Percentiles rank a stretch among this genome's conserved stretches.
These are phyloP conservation scores for Yponomeuta sedellus DNA, from an alignment of 2,888 invertebrate species.

Conservation along the genomic window DNA sequence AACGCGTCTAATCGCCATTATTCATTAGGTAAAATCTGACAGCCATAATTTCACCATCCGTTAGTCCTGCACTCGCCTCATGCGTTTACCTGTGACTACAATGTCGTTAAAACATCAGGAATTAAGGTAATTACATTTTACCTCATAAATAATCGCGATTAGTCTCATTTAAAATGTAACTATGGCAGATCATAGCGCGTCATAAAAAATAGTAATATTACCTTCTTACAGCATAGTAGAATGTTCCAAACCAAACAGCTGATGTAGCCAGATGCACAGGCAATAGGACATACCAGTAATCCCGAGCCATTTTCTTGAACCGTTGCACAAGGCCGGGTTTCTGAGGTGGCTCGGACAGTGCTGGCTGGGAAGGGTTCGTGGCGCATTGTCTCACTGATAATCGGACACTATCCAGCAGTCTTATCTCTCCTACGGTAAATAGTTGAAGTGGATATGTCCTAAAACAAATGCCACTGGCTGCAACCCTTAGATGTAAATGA, in stretches of 20 bases:
- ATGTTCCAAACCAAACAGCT: slow-evolving; percentile 89
- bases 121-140: no score
- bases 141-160: no score
- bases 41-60: no score
- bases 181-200: no score
- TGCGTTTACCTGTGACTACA: no score
- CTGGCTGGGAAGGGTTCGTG: slow-evolving; percentile 28
- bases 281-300: slow-evolving; percentile 97
- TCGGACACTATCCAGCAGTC: slow-evolving; percentile 24
- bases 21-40: no score
- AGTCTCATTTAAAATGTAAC: no score
- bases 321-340: slow-evolving; percentile 83
- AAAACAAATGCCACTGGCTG: slow-evolving; percentile 44
- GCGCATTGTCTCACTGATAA: slow-evolving; percentile 26
- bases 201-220: no score
- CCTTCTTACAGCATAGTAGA: slow-evolving; percentile 92
- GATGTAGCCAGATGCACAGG: slow-evolving; percentile 96
- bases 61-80: no score
- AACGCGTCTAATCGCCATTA: no score
- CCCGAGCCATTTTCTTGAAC: slow-evolving; percentile 94
- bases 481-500: slow-evolving; percentile 39
- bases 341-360: slow-evolving; percentile 27
- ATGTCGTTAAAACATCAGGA: no score
- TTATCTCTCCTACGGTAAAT: slow-evolving; percentile 28
- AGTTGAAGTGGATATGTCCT: slow-evolving; percentile 31